These are phyloP conservation scores for Tortrix viridana DNA, from an alignment of 2,888 invertebrate species.

Conservation along the genomic window DNA sequence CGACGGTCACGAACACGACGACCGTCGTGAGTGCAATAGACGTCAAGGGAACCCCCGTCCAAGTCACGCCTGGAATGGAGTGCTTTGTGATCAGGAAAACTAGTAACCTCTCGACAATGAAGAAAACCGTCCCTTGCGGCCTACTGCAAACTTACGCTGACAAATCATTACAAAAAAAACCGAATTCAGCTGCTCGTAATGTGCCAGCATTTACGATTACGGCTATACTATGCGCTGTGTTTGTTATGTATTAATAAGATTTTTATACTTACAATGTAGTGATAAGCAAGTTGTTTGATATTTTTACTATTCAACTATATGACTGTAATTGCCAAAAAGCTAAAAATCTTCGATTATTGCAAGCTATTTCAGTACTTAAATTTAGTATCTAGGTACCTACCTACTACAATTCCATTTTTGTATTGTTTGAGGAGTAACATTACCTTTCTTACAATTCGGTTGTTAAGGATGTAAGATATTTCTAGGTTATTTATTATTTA, in stretches of 20 bases:
- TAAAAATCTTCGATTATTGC: constrained; percentile 7
- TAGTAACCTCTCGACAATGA: constrained; percentile 31
- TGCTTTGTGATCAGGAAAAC: constrained; percentile 41
- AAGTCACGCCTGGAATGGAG: constrained; percentile 41
- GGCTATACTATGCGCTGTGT: constrained; percentile 24
- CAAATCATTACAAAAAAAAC: constrained; percentile 39
- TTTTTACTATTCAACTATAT: constrained; percentile 6
- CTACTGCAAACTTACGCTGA: constrained; percentile 41
- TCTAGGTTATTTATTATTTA: too few relatives aligned
- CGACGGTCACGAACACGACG: constrained; percentile 40
- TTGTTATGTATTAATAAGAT: constrained; percentile 27
- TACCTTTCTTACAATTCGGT: too few relatives aligned
- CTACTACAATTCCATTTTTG: too few relatives aligned
- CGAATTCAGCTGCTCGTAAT: constrained; percentile 35
- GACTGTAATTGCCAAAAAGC: constrained; percentile 24
- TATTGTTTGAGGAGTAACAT: too few relatives aligned
- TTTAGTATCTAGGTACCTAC: too few relatives aligned
- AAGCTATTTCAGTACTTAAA: too few relatives aligned
- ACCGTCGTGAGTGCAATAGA: constrained; percentile 40
- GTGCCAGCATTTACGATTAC: constrained; percentile 36
- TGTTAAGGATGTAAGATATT: too few relatives aligned
- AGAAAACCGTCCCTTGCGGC: constrained; percentile 39
- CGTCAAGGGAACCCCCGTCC: constrained; percentile 40
- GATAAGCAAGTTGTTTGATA: constrained; percentile 1
- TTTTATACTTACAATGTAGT: constrained; percentile 10